Evolutionary conservation across 2,797 vertebrate species (phyloP).

Genomic region (Scolopax bukidnonensis): DNA sequence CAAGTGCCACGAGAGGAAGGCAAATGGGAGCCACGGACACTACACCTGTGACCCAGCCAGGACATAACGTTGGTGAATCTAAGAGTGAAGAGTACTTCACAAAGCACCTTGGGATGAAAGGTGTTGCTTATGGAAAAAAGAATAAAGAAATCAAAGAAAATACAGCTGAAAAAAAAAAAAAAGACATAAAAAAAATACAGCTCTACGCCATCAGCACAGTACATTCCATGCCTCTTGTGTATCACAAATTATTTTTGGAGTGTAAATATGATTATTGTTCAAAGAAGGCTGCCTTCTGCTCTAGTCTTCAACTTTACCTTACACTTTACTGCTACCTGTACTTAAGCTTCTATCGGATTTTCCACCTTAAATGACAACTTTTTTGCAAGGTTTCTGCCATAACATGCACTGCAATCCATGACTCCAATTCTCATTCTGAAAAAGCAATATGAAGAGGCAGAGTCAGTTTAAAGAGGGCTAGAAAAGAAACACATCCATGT

Average conservation of each 20-base stretch:
- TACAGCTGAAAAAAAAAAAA: neutral
- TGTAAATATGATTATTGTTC: neutral
- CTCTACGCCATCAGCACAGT: accelerated
- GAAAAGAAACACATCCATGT: neutral
- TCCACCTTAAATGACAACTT: neutral
- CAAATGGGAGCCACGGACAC: accelerated
- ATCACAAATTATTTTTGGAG: neutral
- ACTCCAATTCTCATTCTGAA: neutral
- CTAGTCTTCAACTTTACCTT: neutral
- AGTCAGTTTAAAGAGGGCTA: neutral
- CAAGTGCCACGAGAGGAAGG: accelerated
- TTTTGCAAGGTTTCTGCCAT: neutral
- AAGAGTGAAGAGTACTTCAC: accelerated
- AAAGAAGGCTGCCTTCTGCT: neutral
- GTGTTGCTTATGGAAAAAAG: neutral
- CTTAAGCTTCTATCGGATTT: neutral
- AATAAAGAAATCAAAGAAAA: neutral
- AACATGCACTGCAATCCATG: neutral
- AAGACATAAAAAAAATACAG: neutral
- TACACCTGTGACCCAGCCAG: accelerated
- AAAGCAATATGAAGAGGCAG: neutral
- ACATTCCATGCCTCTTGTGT: neutral
- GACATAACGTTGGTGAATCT: accelerated
- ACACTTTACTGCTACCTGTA: neutral
- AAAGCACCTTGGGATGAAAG: neutral